Evolutionary conservation across 2,888 invertebrate species (phyloP).

Genomic region (Hirtodrosophila trivittata): DNA sequence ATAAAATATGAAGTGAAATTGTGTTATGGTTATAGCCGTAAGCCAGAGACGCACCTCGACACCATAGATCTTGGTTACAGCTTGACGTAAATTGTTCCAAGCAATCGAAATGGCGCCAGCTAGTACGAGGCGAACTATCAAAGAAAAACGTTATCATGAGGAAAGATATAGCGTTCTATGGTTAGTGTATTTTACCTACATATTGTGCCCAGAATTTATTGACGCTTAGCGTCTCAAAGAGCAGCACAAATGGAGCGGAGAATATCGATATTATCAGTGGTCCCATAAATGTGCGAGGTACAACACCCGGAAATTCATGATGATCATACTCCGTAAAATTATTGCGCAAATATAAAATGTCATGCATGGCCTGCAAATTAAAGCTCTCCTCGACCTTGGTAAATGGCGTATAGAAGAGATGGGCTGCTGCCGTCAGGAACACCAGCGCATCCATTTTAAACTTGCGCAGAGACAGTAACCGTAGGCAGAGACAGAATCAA

Average conservation of each 20-base stretch:
- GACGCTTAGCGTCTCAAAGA: conserved; percentile 88
- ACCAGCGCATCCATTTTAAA: conserved; percentile 90
- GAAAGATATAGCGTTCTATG: not conserved
- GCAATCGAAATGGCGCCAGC: conserved; percentile 90
- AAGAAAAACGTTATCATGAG: conserved; percentile 29
- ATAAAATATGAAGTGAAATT: conserved; percentile 99
- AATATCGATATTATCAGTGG: conserved; percentile 92
- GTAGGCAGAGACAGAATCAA: too few relatives aligned
- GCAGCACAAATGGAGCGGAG: conserved; percentile 89
- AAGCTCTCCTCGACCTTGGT: conserved; percentile 99
- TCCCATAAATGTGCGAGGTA: conserved; percentile 97
- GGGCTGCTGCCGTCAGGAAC: conserved; percentile 90
- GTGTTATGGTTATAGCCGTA: conserved; percentile 92
- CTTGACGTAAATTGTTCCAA: conserved; percentile 89
- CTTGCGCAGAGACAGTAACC: too few relatives aligned
- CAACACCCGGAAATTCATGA: conserved; percentile 98
- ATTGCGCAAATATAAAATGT: conserved; percentile 94
- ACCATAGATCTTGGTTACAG: conserved; percentile 92
- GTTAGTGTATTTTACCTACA: conserved; percentile 86
- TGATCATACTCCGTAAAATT: conserved; percentile 98
- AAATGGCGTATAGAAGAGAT: conserved; percentile 94
- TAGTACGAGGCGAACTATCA: conserved; percentile 92
- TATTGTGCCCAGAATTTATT: conserved; percentile 95
- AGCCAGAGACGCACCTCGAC: conserved; percentile 91
- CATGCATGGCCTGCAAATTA: conserved; percentile 98